Conservation (phyloP, 2,113 vertebrate genomes). For the Propithecus coquereli region DNA sequence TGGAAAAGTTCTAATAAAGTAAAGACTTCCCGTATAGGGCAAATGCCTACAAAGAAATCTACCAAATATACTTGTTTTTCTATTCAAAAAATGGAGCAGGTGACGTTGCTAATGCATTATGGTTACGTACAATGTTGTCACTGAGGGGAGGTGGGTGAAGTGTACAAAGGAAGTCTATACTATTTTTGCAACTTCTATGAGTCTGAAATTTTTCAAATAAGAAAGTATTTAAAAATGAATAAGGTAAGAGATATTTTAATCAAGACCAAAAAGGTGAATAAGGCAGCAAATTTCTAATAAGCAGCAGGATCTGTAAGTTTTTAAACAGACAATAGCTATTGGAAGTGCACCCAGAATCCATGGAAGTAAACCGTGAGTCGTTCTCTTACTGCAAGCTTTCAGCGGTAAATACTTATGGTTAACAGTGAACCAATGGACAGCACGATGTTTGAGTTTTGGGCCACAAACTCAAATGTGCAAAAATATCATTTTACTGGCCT, state of each 20-base stretch:
- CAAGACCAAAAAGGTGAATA: not conserved
- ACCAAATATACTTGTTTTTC: not conserved
- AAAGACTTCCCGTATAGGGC: not conserved
- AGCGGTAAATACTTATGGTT: not conserved
- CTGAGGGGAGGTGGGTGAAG: not conserved
- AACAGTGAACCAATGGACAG: not conserved
- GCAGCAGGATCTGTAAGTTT: not conserved
- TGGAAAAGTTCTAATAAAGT: too few species aligned
- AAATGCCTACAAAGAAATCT: not conserved
- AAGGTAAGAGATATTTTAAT: not conserved
- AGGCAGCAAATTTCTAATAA: not conserved
- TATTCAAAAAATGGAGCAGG: not conserved
- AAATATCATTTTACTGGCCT: not conserved
- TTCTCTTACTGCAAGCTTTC: not conserved
- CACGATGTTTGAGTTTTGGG: not conserved
- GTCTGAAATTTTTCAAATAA: not conserved
- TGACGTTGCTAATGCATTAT: accelerated
- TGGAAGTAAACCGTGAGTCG: not conserved
- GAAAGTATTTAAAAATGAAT: not conserved
- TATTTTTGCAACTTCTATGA: not conserved
- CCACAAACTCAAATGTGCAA: not conserved
- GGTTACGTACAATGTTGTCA: too few species aligned
- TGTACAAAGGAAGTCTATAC: not conserved
- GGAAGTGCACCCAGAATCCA: not conserved
- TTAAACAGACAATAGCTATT: not conserved